phyloP scores from a whole-genome alignment of 2,797 vertebrate species.

The Thaleichthys pacificus region DNA sequence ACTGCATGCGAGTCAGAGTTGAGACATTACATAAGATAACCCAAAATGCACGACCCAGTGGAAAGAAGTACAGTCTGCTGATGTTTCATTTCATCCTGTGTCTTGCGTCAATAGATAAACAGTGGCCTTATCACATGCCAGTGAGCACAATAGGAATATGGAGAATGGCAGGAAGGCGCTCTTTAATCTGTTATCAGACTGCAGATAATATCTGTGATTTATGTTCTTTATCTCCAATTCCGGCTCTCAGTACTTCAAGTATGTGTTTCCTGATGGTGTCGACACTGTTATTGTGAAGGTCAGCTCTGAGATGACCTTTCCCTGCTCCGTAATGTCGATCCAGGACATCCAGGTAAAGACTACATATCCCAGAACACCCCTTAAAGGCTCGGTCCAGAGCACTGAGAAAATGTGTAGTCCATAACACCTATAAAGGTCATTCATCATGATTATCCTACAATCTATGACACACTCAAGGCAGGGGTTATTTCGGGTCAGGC shows the following conservation, averaged over 20 bases:
- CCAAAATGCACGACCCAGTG: background rate
- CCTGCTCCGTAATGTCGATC: constrained; percentile 96
- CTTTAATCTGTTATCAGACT: no score
- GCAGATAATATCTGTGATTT: background rate
- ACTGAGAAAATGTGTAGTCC: background rate
- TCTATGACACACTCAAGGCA: no score
- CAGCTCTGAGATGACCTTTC: constrained; percentile 86
- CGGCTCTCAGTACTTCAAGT: constrained; percentile 90
- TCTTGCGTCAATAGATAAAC: background rate
- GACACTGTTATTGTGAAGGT: constrained; percentile 96
- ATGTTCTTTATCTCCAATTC: background rate
- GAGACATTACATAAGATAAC: background rate
- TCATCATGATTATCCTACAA: background rate
- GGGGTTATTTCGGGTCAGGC: background rate
- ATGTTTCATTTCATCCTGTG: background rate
- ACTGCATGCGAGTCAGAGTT: background rate
- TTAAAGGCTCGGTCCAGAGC: background rate
- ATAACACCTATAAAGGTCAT: background rate
- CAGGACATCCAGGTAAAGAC: constrained; percentile 90
- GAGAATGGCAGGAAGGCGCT: background rate
- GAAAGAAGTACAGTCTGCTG: no score
- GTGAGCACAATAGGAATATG: background rate
- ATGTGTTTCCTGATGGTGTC: constrained; percentile 85
- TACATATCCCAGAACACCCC: background rate
- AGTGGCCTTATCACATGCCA: background rate